Base-by-base conservation (phyloP, 1,140 invertebrate genomes). In the Saccostrea echinata region DNA sequence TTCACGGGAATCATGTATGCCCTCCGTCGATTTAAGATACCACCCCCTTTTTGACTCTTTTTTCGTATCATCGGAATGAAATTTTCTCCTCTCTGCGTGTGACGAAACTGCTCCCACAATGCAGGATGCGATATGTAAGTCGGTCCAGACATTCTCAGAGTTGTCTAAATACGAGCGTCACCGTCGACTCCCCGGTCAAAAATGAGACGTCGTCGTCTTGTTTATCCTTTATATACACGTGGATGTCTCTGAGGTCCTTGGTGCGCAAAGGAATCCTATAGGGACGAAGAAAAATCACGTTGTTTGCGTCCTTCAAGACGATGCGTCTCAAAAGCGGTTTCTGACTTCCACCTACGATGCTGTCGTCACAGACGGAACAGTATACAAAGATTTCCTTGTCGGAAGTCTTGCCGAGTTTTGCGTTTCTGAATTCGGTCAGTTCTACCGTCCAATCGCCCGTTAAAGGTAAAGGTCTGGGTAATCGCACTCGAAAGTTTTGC, bases 361-460 rank as follows among this genome's bases (percentile, higher is more conserved):
- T 33, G 43, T 86, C 84, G 64, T 86, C 84, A n/a, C 84, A 86
- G 12, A 86, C 3, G 27, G 30, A 24, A 71, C 61, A 86, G 51
- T 53, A 86, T 18, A 86, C 35, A 9, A 51, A 76, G 33, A 86
- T 24, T 9, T 86, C 84, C 4, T 43, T 43, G 43, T 43, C 4
- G 43, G 4, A 8, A 1, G 43, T 2, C 9, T 43, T 43, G 2
- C 35, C 35, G 2, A 43, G 43, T 43, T 43, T 43, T 4, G 55
- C 3, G 3, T 16, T 57, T 1, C 55, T 1, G 24, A 85, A 33
- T 11, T 85, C 84, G 0, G 84, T 68, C 35, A 85, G 12, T 35
- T 35, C 30, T 1, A 85, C 84, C 0, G 84, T 57, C 84, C 84
- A 85, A 4, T 85, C 55, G 1, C 55, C 30, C 0, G 51, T 30